Conservation (phyloP, 2,888 invertebrate genomes). For the Coenonympha glycerion region DNA sequence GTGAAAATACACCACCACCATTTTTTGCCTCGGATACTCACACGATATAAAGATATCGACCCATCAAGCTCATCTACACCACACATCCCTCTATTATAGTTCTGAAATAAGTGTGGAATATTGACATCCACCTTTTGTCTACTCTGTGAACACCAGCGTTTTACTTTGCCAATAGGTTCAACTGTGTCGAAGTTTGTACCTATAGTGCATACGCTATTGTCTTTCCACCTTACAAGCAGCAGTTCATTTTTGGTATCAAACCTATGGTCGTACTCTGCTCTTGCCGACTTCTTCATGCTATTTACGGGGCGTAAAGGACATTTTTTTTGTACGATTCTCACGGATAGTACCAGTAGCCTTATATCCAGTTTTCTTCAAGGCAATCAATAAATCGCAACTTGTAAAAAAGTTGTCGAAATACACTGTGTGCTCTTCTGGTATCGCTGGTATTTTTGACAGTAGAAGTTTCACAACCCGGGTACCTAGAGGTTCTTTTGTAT, state of each 20-base stretch:
- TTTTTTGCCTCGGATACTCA: neutral
- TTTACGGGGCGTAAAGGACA: too few relatives aligned
- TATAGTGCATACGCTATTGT: too few relatives aligned
- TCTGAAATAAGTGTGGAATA: slow-evolving; percentile 10
- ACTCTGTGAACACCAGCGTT: too few relatives aligned
- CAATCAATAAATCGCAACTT: slow-evolving; percentile 24
- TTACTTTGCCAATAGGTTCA: too few relatives aligned
- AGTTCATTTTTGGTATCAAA: too few relatives aligned
- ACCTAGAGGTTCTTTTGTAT: slow-evolving; percentile 13
- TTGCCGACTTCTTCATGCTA: too few relatives aligned
- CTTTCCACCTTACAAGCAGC: too few relatives aligned
- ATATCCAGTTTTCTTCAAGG: slow-evolving; percentile 24
- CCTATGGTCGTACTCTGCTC: too few relatives aligned
- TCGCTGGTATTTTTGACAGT: slow-evolving; percentile 25
- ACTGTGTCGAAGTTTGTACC: too few relatives aligned
- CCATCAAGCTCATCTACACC: neutral
- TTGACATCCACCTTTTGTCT: slow-evolving; percentile 4
- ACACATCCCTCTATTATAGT: neutral
- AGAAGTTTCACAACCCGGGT: slow-evolving; percentile 27
- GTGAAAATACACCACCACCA: slow-evolving; percentile 2
- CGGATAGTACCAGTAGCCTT: slow-evolving; percentile 28
- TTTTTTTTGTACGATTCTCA: too few relatives aligned
- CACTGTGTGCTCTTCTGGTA: slow-evolving; percentile 25
- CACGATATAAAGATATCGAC: too few relatives aligned
- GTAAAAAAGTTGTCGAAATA: slow-evolving; percentile 31